Conservation (phyloP, 2,113 vertebrate species). For the Smithornis capensis region DNA sequence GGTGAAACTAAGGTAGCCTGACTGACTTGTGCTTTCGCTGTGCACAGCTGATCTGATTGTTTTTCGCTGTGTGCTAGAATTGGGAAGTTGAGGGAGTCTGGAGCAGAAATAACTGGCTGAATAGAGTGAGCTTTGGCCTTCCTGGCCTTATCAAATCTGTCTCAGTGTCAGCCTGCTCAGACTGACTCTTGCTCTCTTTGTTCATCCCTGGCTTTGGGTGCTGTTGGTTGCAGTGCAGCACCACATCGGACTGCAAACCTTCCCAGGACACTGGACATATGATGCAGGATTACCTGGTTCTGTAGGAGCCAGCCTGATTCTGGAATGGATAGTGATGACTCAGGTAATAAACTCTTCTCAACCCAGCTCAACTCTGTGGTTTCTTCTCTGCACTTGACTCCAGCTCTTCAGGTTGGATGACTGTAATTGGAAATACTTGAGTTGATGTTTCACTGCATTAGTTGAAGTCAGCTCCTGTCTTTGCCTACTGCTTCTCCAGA, state of each 20-base stretch:
- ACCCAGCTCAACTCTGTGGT: background rate
- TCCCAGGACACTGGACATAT: fast-evolving
- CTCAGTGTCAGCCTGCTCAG: background rate
- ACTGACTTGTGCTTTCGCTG: background rate
- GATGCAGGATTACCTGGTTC: background rate
- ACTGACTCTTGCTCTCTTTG: background rate
- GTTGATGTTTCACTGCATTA: background rate
- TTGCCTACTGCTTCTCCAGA: background rate
- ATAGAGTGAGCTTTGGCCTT: background rate
- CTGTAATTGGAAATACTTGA: background rate
- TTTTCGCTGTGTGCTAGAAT: background rate
- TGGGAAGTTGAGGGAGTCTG: background rate
- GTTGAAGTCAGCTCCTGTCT: background rate
- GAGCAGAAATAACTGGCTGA: background rate
- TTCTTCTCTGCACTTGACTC: background rate
- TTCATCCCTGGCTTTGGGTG: background rate
- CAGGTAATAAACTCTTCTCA: background rate
- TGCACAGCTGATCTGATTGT: background rate
- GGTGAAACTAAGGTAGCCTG: background rate
- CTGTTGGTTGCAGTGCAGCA: background rate
- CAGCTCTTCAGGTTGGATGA: background rate
- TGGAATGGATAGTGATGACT: background rate
- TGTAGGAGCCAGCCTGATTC: background rate
- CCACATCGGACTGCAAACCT: background rate
- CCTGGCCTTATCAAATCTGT: background rate